Evolutionary conservation across 1,140 invertebrate species (phyloP).

Genomic region (Cecropterus lyciades): DNA sequence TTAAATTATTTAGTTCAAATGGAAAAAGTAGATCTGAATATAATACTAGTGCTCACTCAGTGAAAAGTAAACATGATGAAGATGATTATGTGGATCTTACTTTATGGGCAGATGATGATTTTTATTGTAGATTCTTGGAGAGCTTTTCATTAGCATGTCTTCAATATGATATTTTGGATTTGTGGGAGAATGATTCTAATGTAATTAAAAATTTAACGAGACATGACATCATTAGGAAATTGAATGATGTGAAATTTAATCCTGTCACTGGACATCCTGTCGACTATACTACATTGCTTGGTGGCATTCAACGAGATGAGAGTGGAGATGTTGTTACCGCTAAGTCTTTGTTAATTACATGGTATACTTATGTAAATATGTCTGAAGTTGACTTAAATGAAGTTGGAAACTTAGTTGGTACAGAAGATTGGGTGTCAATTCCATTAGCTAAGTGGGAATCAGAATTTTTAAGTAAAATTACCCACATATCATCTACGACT

Average conservation of each 20-base stretch:
- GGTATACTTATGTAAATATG: slow-evolving; percentile 89
- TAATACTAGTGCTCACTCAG: slow-evolving; percentile 41
- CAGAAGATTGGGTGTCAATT: slow-evolving; percentile 89
- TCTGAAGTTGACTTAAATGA: slow-evolving; percentile 86
- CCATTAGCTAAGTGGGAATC: slow-evolving; percentile 88
- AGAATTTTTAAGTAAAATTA: slow-evolving; percentile 84
- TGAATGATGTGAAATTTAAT: slow-evolving; percentile 86
- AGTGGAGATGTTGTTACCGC: slow-evolving; percentile 87
- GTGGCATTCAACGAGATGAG: slow-evolving; percentile 85
- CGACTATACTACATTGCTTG: slow-evolving; percentile 87
- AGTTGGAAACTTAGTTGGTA: slow-evolving; percentile 88
- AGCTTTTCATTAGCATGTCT: slow-evolving; percentile 86
- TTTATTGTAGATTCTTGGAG: slow-evolving; percentile 86
- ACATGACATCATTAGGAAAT: slow-evolving; percentile 86
- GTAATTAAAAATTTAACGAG: slow-evolving; percentile 85
- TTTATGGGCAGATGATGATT: slow-evolving; percentile 77
- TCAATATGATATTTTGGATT: slow-evolving; percentile 87
- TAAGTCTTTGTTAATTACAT: slow-evolving; percentile 85
- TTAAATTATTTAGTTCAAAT: slow-evolving; percentile 61
- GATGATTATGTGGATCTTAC: slow-evolving; percentile 81
- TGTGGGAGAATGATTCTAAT: slow-evolving; percentile 87
- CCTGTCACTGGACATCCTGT: slow-evolving; percentile 87
- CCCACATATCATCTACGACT: slow-evolving; percentile 59
- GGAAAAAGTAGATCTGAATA: slow-evolving; percentile 68
- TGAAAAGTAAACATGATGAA: slow-evolving; percentile 44